Percentiles rank a stretch among this genome's conserved stretches.
phyloP scores from a whole-genome alignment of 2,797 vertebrate species.

The Bucorvus abyssinicus region DNA sequence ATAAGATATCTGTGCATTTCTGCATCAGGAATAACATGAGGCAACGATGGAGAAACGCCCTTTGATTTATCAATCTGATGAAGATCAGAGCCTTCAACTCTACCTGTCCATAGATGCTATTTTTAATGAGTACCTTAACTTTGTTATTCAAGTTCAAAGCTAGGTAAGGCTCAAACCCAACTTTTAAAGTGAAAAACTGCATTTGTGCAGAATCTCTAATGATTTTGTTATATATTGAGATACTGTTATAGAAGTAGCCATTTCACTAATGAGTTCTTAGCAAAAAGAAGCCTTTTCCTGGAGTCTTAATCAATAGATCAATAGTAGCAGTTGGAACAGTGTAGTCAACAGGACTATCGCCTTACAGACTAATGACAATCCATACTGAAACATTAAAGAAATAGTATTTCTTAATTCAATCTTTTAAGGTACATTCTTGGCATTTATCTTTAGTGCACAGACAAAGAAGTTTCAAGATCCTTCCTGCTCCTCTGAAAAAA shows the following conservation, averaged over 20 bases:
- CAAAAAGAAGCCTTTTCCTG: conserved; percentile 41
- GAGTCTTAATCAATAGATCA: conserved; percentile 63
- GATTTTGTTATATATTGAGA: conserved; percentile 57
- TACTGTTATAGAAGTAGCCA: conserved; percentile 20
- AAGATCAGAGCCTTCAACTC: conserved; percentile 20
- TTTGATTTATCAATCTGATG: conserved; percentile 35
- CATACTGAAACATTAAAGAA: conserved; percentile 56
- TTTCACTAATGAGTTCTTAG: conserved; percentile 50
- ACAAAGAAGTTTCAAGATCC: conserved; percentile 57
- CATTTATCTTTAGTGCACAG: conserved; percentile 52
- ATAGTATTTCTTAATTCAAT: conserved; percentile 60
- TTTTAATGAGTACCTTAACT: conserved; percentile 39
- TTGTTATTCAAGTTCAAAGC: conserved; percentile 43
- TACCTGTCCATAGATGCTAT: background rate
- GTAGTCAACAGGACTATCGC: conserved; percentile 59
- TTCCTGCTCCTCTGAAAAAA: conserved; percentile 62
- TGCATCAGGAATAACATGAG: conserved; percentile 70
- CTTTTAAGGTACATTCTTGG: conserved; percentile 53
- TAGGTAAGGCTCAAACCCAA: conserved; percentile 32
- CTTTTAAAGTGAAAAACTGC: conserved; percentile 16
- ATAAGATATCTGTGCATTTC: conserved; percentile 87
- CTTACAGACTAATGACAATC: conserved; percentile 49
- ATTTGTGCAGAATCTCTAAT: conserved; percentile 34
- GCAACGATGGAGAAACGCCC: background rate
- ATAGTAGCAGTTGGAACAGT: conserved; percentile 41